Evolutionary conservation across 2,797 vertebrate genomes (phyloP), one percentile per base, ranked within the genome.

Genomic region (Paguma larvata): DNA sequence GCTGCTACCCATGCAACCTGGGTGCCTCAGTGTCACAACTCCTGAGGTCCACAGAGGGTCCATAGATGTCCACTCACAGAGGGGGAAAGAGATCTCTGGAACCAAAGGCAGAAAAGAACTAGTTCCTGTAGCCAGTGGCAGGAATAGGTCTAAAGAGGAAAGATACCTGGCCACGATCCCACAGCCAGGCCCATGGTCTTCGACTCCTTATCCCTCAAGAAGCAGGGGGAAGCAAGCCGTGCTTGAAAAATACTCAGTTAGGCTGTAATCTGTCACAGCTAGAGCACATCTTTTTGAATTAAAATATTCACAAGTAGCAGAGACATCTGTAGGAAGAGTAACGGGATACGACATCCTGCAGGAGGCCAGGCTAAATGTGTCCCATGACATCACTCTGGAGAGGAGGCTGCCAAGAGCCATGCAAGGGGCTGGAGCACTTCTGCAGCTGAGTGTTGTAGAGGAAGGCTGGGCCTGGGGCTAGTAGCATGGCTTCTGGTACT

Each of bases 351-450:
- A 75, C 90, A 92, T 94, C 68, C 78, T 97, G 90, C 97, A 79
- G 95, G 90, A 95, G 88, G 93, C 96, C 92, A 67, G 56, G 93
- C 98, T 98, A 98, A 97, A 97, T 95, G 94, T 95, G 90, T 97
- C 92, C 68, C 78, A 95, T 97, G 96, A 97, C 96, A 97, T 98
- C 97, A 98, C 56, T 94, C 23, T 51, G 80, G 78, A 90, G 89
- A 94, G 94, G 87, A 96, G 87, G 82, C 92, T 95, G 95, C 97
- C 95, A 91, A 77, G 84, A 97, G 80, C 70, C 16, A 32, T 9
- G 5, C 65, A 80, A 93, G 75, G 67, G 23, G 78, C 84, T 51
- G 30, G 59, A 91, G 51, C 51, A 75, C 65, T 85, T 80, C 83
- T 95, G 56, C 53, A 87, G 77, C 67, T 65, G n/a, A 77, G 68